Evolutionary conservation across 2,797 vertebrate species (phyloP).

Genomic region (Yasuhikotakia modesta): DNA sequence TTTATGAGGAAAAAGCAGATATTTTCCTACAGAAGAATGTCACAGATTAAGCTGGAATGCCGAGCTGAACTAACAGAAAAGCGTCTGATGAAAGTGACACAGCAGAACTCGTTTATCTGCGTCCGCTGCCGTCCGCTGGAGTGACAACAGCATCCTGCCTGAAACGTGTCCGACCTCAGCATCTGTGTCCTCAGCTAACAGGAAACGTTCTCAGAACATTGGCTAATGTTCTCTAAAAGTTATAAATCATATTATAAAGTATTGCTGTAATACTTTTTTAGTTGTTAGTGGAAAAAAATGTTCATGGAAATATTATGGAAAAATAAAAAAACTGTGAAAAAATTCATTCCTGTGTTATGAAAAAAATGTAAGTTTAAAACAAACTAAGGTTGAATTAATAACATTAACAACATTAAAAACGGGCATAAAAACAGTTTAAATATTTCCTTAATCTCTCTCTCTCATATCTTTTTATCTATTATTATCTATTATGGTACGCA

Average conservation of each 20-base stretch:
- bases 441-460: not conserved
- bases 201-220: too few species aligned
- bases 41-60: constrained; percentile 50
- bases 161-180: constrained; percentile 44
- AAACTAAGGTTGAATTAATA: too few species aligned
- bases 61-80: constrained; percentile 47
- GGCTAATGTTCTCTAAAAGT: too few species aligned
- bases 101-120: constrained; percentile 61
- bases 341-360: too few species aligned
- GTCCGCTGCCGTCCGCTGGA: constrained; percentile 60
- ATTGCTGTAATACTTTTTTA: too few species aligned
- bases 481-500: not conserved
- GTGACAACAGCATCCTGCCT: constrained; percentile 64
- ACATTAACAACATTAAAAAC: too few species aligned
- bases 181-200: constrained; percentile 8
- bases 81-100: constrained; percentile 39
- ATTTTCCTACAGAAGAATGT: constrained; percentile 2
- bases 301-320: not conserved
- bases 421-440: too few species aligned
- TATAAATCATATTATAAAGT: too few species aligned
- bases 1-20: too few species aligned
- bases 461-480: not conserved
- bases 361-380: too few species aligned
- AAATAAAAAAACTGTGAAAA: too few species aligned
- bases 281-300: too few species aligned